Percentiles rank a stretch among this genome's conserved stretches.
These are phyloP conservation scores for Gephyroberyx darwinii DNA, from an alignment of 2,797 vertebrate genomes.

Conservation along the genomic window DNA sequence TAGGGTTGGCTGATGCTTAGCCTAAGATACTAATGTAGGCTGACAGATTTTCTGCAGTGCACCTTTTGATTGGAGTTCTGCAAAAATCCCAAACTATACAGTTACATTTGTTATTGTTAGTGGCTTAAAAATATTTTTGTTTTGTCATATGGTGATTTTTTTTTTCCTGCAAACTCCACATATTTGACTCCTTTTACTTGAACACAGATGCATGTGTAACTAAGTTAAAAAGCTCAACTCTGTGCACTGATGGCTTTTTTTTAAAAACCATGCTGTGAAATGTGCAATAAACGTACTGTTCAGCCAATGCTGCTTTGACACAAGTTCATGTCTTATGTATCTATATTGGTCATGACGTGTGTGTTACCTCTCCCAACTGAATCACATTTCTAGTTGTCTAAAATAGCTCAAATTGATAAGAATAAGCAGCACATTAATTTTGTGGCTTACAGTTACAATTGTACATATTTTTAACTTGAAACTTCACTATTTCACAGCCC, in stretches of 20 bases:
- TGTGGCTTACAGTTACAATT: background rate
- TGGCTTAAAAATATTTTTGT: background rate
- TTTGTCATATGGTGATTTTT: slow-evolving; percentile 15
- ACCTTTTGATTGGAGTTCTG: background rate
- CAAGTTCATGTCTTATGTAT: slow-evolving; percentile 19
- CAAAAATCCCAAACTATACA: background rate
- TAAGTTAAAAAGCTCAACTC: slow-evolving; percentile 33
- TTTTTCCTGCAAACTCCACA: slow-evolving; percentile 1
- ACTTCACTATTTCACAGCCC: slow-evolving; percentile 20
- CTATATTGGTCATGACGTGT: slow-evolving; percentile 18
- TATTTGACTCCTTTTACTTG: slow-evolving; percentile 14
- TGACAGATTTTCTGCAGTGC: slow-evolving; percentile 10
- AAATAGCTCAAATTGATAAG: slow-evolving; percentile 2
- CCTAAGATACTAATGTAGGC: slow-evolving; percentile 18
- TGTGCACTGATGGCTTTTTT: slow-evolving; percentile 21
- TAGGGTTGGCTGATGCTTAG: slow-evolving; percentile 25
- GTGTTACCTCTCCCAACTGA: slow-evolving; percentile 5
- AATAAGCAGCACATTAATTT: slow-evolving; percentile 8
- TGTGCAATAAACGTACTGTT: slow-evolving; percentile 55
- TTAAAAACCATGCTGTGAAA: slow-evolving; percentile 25
- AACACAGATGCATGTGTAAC: slow-evolving; percentile 32
- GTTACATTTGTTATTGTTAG: slow-evolving; percentile 17
- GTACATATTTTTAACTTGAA: slow-evolving; percentile 31
- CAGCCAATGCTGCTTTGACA: slow-evolving; percentile 36
- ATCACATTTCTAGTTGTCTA: slow-evolving; percentile 4